phyloP scores from a whole-genome alignment of 1,140 invertebrate species.

The Pomacea maculata region DNA sequence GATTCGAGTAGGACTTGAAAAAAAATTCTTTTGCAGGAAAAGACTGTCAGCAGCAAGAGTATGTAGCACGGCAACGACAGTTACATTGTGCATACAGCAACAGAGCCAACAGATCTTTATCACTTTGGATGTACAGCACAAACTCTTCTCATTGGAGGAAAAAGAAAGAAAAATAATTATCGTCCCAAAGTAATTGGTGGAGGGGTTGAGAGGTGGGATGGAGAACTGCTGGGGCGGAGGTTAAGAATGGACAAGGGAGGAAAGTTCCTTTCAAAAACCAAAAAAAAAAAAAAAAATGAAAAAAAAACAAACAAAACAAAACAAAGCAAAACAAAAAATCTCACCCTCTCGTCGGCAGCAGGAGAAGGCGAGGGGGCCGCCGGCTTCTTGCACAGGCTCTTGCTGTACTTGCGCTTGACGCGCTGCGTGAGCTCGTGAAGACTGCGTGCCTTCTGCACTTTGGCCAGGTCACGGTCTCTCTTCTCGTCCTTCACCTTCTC shows the following conservation, averaged over 20 bases:
- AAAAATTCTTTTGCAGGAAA: too few relatives aligned
- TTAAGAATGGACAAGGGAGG: not conserved
- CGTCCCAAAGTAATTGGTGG: not conserved
- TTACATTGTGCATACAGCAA: too few relatives aligned
- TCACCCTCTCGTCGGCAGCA: constrained; percentile 26
- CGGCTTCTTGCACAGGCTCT: constrained; percentile 35
- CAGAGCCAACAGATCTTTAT: too few relatives aligned
- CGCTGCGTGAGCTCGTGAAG: constrained; percentile 51
- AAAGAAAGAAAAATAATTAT: too few relatives aligned
- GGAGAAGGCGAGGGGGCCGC: not conserved
- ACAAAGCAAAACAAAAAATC: not conserved
- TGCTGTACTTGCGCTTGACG: constrained; percentile 56
- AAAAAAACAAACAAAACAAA: too few relatives aligned
- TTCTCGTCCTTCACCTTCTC: constrained; percentile 19
- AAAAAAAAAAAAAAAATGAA: too few relatives aligned
- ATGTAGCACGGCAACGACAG: too few relatives aligned
- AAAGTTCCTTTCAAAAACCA: not conserved
- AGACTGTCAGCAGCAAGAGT: too few relatives aligned
- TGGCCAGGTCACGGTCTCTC: constrained; percentile 36
- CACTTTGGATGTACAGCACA: too few relatives aligned
- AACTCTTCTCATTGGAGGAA: too few relatives aligned
- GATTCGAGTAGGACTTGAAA: too few relatives aligned
- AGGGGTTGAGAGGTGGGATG: not conserved
- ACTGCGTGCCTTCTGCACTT: constrained; percentile 54
- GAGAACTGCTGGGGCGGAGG: not conserved